Percentiles rank a stretch among this genome's conserved stretches.
These are phyloP conservation scores for Rallus limicola DNA, from an alignment of 2,113 vertebrate genomes.

Conservation along the genomic window DNA sequence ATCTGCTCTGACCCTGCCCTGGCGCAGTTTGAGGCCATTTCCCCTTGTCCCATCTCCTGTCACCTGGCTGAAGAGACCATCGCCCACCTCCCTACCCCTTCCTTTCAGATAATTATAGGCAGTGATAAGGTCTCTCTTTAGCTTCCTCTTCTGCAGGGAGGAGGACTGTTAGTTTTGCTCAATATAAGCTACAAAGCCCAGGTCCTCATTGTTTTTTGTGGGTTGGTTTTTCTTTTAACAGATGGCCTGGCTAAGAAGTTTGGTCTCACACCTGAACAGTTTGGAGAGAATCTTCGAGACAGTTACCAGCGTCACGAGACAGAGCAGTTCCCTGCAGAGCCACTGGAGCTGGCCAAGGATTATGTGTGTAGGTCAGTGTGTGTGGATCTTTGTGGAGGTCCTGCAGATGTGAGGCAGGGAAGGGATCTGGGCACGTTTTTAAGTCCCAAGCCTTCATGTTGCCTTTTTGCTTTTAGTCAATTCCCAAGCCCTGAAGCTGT, in stretches of 20 bases:
- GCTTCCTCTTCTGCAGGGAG: neutral
- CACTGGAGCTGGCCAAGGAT: constrained; percentile 94
- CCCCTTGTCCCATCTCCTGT: too few species aligned
- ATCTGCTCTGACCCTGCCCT: too few species aligned
- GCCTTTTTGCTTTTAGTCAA: constrained; percentile 77
- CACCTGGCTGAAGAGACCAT: too few species aligned
- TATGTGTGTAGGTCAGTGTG: constrained; percentile 89
- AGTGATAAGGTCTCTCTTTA: too few species aligned
- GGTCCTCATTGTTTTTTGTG: neutral
- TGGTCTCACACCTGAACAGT: constrained; percentile 96
- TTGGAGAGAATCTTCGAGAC: constrained; percentile 96
- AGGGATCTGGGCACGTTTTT: neutral
- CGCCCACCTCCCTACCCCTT: too few species aligned
- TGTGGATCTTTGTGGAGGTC: neutral
- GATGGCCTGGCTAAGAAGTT: constrained; percentile 98
- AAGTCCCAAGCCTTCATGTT: neutral
- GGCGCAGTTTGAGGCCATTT: too few species aligned
- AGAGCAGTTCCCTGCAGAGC: constrained; percentile 97
- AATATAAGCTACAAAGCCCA: neutral
- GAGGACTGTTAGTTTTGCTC: neutral
- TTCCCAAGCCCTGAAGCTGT: constrained; percentile 91
- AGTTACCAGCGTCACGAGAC: constrained; percentile 98
- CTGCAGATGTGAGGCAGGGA: neutral
- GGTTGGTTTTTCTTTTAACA: neutral
- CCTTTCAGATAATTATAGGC: too few species aligned